A percentile compares a stretch with the other conserved stretches of the same genome.
Conservation (phyloP, 2,113 vertebrate species). For the Phyllostomus hastatus region DNA sequence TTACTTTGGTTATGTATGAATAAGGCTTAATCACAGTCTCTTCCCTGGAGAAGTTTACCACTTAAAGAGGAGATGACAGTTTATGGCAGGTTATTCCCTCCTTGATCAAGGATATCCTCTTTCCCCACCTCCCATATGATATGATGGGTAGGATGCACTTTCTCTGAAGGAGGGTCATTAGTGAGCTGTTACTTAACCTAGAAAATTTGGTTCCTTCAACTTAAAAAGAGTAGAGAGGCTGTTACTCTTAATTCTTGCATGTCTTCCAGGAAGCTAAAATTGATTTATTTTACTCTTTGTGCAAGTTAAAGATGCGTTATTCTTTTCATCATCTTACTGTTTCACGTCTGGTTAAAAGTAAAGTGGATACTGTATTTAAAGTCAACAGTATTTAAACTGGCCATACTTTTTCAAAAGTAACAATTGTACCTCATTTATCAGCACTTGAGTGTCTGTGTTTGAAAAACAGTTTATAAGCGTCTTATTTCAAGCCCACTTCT, state of each 20-base stretch:
- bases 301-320: neutral
- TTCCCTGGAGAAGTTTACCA: neutral
- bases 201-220: neutral
- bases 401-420: neutral
- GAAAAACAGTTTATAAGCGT: neutral
- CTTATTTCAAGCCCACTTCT: neutral
- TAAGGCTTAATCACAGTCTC: neutral
- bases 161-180: neutral
- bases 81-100: neutral
- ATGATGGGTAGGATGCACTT: neutral
- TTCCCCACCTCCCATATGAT: neutral
- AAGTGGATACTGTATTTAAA: neutral
- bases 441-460: neutral
- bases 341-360: neutral
- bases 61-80: neutral
- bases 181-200: neutral
- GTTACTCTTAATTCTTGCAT: neutral
- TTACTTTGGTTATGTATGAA: neutral
- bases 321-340: neutral
- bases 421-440: neutral
- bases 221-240: neutral
- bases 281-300: conserved; percentile 1
- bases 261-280: neutral
- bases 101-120: neutral
- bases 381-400: neutral